These are phyloP conservation scores for Orius laevigatus DNA, from an alignment of 1,140 invertebrate species.

Conservation along the genomic window DNA sequence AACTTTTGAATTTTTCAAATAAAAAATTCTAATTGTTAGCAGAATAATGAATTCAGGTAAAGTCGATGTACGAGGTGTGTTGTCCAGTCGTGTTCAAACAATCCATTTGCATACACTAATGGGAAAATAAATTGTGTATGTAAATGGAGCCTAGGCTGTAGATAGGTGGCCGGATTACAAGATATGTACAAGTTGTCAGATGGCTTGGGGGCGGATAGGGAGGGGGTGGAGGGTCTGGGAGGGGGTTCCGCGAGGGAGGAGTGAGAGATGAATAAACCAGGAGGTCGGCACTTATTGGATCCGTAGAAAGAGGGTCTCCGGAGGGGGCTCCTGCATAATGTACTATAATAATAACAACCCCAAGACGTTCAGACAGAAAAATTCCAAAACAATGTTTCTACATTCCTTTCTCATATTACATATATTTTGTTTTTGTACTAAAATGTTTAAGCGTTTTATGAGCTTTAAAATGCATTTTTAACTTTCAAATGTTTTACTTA, in stretches of 20 bases:
- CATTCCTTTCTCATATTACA: too few relatives aligned
- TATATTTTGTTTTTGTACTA: too few relatives aligned
- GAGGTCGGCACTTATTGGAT: not conserved
- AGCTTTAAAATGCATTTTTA: too few relatives aligned
- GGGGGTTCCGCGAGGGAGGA: not conserved
- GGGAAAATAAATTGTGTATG: slow-evolving; percentile 11
- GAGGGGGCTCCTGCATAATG: not conserved
- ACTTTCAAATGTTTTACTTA: too few relatives aligned
- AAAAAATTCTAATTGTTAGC: too few relatives aligned
- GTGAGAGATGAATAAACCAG: not conserved
- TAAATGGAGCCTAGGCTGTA: slow-evolving; percentile 1
- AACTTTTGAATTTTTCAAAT: too few relatives aligned
- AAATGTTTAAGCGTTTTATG: too few relatives aligned
- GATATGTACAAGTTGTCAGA: not conserved
- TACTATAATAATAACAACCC: too few relatives aligned
- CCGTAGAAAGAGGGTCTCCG: slow-evolving; percentile 1
- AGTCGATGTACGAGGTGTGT: too few relatives aligned
- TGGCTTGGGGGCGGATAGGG: not conserved
- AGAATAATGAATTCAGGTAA: too few relatives aligned
- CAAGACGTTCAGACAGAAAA: too few relatives aligned
- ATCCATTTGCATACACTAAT: slow-evolving; percentile 10
- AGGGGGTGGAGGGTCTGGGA: not conserved
- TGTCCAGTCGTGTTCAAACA: slow-evolving; percentile 5
- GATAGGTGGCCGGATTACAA: slow-evolving; percentile 3
- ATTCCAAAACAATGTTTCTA: too few relatives aligned